These are phyloP conservation scores for Peromyscus nudipes DNA, from an alignment of 2,797 vertebrate genomes.

Conservation along the genomic window DNA sequence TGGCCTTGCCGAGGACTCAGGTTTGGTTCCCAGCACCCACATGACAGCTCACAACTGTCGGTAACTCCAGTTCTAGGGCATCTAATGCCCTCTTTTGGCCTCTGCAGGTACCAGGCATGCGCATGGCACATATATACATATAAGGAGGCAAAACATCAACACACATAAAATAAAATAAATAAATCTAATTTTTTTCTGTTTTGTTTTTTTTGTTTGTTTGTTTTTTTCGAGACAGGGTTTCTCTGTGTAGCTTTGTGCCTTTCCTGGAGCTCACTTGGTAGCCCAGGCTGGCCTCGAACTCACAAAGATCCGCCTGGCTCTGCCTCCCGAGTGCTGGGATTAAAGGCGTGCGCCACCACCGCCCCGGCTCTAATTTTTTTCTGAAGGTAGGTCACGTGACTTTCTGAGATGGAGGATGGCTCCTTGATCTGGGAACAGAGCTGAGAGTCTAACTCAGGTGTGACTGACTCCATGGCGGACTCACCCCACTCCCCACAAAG, in stretches of 20 bases:
- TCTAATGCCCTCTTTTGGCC: background rate
- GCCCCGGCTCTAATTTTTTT: background rate
- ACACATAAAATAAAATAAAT: background rate
- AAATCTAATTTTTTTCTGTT: background rate
- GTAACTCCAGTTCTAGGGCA: background rate
- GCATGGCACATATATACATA: background rate
- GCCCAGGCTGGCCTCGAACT: too few species aligned
- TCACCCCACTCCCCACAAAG: background rate
- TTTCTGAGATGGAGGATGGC: conserved; percentile 27
- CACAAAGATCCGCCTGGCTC: too few species aligned
- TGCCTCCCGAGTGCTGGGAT: too few species aligned
- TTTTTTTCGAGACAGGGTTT: too few species aligned
- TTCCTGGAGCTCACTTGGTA: too few species aligned
- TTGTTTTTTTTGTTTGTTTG: too few species aligned
- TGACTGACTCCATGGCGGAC: background rate
- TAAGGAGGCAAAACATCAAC: background rate
- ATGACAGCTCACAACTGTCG: background rate
- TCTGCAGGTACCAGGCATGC: background rate
- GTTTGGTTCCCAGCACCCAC: background rate
- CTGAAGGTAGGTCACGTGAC: background rate
- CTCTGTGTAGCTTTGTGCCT: too few species aligned
- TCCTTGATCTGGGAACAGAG: background rate
- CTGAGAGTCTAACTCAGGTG: background rate
- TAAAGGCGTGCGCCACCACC: too few species aligned
- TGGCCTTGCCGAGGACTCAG: background rate